Conservation (phyloP, 1,140 invertebrate species). For the Temnothorax nylanderi region DNA sequence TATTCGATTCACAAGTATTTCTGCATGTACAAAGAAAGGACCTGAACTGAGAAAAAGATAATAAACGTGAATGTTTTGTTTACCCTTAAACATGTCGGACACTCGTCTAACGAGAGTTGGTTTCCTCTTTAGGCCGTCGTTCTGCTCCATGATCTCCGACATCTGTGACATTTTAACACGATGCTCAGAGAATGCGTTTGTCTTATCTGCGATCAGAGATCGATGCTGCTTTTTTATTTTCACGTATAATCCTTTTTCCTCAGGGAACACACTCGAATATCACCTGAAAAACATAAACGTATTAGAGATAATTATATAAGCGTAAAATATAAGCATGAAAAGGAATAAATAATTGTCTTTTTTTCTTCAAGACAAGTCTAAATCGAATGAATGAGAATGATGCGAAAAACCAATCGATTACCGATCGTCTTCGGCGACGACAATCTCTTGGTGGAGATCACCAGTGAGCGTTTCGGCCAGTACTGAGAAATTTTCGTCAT, state of each 20-base stretch:
- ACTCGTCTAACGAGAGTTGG: constrained; percentile 80
- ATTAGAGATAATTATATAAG: neutral
- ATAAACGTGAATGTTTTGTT: neutral
- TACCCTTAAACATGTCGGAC: constrained; percentile 82
- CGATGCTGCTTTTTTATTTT: neutral
- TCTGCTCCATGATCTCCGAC: constrained; percentile 62
- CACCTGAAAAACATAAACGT: neutral
- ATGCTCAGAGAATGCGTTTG: neutral
- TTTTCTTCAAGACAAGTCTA: neutral
- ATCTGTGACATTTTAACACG: constrained; percentile 47
- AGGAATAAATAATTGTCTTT: neutral
- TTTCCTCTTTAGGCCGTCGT: constrained; percentile 71
- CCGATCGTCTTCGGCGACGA: neutral
- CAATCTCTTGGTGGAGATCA: constrained; percentile 44
- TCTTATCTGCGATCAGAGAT: neutral
- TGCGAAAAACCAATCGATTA: neutral
- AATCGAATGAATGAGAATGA: neutral
- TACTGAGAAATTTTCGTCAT: constrained; percentile 73
- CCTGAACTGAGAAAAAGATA: neutral
- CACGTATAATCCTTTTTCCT: neutral
- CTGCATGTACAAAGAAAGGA: neutral
- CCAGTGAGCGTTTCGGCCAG: constrained; percentile 57
- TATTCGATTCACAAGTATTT: neutral
- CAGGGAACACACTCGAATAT: neutral
- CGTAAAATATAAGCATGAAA: neutral